phyloP scores from a whole-genome alignment of 2,888 invertebrate species.

The Druceiella hillmani region DNA sequence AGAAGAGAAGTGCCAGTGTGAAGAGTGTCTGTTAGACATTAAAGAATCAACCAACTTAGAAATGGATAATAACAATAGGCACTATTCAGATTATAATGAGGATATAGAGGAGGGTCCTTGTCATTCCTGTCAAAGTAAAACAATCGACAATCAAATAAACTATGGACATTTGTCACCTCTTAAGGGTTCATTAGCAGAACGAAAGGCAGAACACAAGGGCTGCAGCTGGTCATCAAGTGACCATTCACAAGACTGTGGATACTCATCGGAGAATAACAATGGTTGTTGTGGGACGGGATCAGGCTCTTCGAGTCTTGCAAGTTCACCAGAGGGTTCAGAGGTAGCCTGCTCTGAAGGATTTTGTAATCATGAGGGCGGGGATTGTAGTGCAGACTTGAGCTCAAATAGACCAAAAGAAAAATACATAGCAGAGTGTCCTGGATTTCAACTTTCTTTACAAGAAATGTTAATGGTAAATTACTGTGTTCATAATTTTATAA shows the following conservation, averaged over 20 bases:
- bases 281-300: conserved; percentile 63
- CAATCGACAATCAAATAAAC: conserved; percentile 13
- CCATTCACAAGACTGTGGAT: conserved; percentile 79
- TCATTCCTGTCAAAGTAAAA: conserved; percentile 32
- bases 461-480: conserved; percentile 73
- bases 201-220: conserved; percentile 39
- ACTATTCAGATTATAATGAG: conserved; percentile 10
- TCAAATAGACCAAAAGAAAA: no score
- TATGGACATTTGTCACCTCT: conserved; percentile 25
- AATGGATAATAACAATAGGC: conserved; percentile 12
- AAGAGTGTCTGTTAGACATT: conserved; percentile 39
- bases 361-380: conserved; percentile 68
- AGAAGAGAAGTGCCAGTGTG: conserved; percentile 48
- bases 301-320: conserved; percentile 70
- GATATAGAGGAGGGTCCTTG: conserved; percentile 19
- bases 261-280: conserved; percentile 79
- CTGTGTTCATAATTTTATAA: conserved; percentile 1
- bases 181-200: no score
- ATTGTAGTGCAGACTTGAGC: conserved; percentile 32
- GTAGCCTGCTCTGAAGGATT: conserved; percentile 85
- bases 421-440: conserved; percentile 41
- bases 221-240: conserved; percentile 60
- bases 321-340: conserved; percentile 87
- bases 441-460: conserved; percentile 60
- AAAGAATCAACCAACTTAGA: conserved; percentile 10